These are phyloP conservation scores for Nettapus auritus DNA, from an alignment of 2,113 vertebrate genomes.

Conservation along the genomic window DNA sequence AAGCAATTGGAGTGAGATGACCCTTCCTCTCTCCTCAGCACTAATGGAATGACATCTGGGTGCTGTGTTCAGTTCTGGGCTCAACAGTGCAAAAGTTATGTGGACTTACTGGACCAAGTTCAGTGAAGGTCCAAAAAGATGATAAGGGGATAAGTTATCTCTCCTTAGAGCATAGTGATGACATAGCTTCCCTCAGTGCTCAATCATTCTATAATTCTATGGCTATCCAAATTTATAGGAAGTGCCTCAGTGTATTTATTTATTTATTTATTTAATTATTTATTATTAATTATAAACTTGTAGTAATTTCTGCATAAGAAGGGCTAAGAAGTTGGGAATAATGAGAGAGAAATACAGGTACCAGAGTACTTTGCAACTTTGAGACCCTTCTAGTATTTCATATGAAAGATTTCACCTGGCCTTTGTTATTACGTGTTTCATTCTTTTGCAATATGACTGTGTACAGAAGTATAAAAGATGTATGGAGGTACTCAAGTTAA, in stretches of 20 bases:
- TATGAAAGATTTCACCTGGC: background rate
- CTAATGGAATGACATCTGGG: background rate
- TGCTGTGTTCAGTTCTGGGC: background rate
- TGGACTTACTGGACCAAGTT: background rate
- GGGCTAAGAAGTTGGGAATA: background rate
- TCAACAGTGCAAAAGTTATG: background rate
- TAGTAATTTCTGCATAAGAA: background rate
- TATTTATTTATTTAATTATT: no score
- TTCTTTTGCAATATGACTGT: background rate
- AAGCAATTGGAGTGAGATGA: accelerated
- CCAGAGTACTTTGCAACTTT: background rate
- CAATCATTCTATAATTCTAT: background rate
- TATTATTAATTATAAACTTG: background rate
- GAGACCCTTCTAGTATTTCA: background rate
- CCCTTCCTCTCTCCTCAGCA: background rate
- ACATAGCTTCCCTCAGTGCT: accelerated
- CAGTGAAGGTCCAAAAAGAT: background rate
- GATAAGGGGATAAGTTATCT: background rate
- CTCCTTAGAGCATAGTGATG: background rate
- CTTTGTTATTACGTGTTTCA: background rate
- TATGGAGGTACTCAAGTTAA: background rate
- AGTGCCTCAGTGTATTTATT: background rate
- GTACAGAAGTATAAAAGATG: background rate
- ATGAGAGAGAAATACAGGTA: background rate
- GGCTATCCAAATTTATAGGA: background rate